A percentile compares a stretch with the other conserved stretches of the same genome.
Conservation (phyloP, 2,113 vertebrate genomes). For the Psephotus haematonotus region DNA sequence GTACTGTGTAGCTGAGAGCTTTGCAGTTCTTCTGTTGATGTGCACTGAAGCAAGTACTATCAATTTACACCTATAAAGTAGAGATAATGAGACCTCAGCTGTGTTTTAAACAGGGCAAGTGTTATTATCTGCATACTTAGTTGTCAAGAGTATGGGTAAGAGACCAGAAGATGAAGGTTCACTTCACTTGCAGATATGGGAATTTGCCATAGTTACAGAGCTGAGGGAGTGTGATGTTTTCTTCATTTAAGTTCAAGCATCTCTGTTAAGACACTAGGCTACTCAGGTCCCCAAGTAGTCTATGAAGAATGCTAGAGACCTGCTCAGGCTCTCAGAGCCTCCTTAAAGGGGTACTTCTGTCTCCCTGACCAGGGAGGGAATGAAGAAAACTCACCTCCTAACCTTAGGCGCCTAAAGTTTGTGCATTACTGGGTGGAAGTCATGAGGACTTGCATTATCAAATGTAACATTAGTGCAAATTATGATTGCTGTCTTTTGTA, state of each 20-base stretch:
- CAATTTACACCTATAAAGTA: background rate
- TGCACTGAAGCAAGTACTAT: background rate
- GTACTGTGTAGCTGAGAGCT: background rate
- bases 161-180: background rate
- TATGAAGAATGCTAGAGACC: background rate
- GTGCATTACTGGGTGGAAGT: background rate
- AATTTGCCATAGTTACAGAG: background rate
- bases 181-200: background rate
- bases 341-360: background rate
- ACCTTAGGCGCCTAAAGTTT: background rate
- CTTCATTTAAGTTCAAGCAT: background rate
- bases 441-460: background rate
- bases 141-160: background rate
- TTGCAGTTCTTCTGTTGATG: background rate
- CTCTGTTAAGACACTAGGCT: background rate
- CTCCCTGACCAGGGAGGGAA: background rate
- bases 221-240: background rate
- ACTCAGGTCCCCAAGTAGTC: background rate
- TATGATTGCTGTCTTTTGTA: background rate
- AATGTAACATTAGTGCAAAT: background rate
- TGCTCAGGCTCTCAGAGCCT: background rate
- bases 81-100: background rate
- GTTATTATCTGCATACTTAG: background rate
- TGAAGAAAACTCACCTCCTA: background rate
- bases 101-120: background rate